These are phyloP conservation scores for Siderastrea siderea DNA, from an alignment of 92 coral and sea anemone species.

Conservation along the genomic window DNA sequence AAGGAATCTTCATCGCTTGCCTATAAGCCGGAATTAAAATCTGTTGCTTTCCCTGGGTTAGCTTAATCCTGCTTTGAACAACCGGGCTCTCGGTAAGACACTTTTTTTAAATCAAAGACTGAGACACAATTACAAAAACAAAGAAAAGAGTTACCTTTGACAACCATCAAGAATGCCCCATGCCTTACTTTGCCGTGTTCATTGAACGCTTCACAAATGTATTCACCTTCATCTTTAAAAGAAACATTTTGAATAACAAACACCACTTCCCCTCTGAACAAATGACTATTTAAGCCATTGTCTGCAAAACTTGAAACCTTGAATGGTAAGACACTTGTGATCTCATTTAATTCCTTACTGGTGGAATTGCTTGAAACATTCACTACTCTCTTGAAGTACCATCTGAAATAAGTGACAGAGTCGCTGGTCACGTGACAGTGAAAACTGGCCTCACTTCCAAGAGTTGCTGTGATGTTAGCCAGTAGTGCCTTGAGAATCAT, in stretches of 20 bases:
- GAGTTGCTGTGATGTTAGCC: slow-evolving; percentile 12
- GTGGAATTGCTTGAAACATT: slow-evolving; percentile 23
- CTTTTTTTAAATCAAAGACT: not conserved
- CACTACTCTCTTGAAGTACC: slow-evolving; percentile 32
- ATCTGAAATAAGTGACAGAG: slow-evolving; percentile 48
- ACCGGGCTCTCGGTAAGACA: too few relatives aligned
- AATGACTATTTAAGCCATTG: slow-evolving; percentile 1
- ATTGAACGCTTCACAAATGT: slow-evolving; percentile 65
- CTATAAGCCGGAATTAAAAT: too few relatives aligned
- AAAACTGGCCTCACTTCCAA: slow-evolving; percentile 38
- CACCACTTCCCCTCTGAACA: slow-evolving; percentile 23
- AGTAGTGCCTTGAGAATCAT: not conserved
- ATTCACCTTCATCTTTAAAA: slow-evolving; percentile 48
- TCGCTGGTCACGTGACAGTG: slow-evolving; percentile 55
- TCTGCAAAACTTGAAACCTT: not conserved
- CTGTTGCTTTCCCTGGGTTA: too few relatives aligned
- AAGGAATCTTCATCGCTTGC: too few relatives aligned
- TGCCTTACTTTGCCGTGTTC: slow-evolving; percentile 47
- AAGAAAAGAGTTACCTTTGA: slow-evolving; percentile 19
- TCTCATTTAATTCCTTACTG: not conserved
- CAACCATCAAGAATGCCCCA: slow-evolving; percentile 33
- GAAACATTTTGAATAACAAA: slow-evolving; percentile 45
- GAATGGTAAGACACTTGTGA: slow-evolving; percentile 1
- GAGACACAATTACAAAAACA: not conserved
- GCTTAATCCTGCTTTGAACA: too few relatives aligned